Conservation (phyloP, 2,797 vertebrate genomes). For the Ataeniobius toweri region DNA sequence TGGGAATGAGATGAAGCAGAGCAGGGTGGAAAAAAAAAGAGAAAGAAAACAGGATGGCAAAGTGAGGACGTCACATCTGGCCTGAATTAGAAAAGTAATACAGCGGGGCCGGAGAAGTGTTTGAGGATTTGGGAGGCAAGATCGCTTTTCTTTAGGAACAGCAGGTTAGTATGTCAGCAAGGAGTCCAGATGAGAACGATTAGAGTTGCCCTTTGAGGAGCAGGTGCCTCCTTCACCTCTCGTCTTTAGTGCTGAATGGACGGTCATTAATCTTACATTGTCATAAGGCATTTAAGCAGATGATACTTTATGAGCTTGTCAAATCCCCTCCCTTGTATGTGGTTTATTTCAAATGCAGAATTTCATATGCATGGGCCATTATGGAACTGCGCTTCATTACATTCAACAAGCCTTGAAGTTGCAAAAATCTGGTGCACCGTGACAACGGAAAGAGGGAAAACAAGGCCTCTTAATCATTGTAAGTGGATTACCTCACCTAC, state of each 20-base stretch:
- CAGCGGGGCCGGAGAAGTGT: slow-evolving; percentile 83
- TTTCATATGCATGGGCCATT: slow-evolving; percentile 45
- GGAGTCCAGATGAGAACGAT: slow-evolving; percentile 90
- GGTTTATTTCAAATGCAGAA: slow-evolving; percentile 65
- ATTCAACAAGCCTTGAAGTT: slow-evolving; percentile 55
- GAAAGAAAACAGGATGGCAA: slow-evolving; percentile 66
- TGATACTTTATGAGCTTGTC: slow-evolving; percentile 71
- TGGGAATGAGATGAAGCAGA: slow-evolving; percentile 81
- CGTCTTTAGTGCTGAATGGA: slow-evolving; percentile 64
- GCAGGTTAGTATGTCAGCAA: slow-evolving; percentile 85
- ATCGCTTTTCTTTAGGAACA: slow-evolving; percentile 81
- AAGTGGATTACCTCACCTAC: slow-evolving; percentile 77
- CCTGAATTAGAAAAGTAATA: slow-evolving; percentile 90
- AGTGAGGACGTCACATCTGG: slow-evolving; percentile 80
- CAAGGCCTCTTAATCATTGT: slow-evolving; percentile 69
- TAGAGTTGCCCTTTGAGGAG: slow-evolving; percentile 83
- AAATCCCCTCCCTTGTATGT: slow-evolving; percentile 58
- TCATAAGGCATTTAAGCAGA: slow-evolving; percentile 72
- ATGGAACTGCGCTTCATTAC: slow-evolving; percentile 41
- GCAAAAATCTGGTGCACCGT: slow-evolving; percentile 25
- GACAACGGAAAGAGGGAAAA: slow-evolving; percentile 34
- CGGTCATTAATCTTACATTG: slow-evolving; percentile 78
- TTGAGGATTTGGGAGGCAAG: slow-evolving; percentile 81
- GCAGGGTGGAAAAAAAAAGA: slow-evolving; percentile 34
- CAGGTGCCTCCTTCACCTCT: slow-evolving; percentile 80